A percentile compares a stretch with the other conserved stretches of the same genome.
phyloP scores from a whole-genome alignment of 1,140 invertebrate species.

The Pseudachorutes palmiensis region DNA sequence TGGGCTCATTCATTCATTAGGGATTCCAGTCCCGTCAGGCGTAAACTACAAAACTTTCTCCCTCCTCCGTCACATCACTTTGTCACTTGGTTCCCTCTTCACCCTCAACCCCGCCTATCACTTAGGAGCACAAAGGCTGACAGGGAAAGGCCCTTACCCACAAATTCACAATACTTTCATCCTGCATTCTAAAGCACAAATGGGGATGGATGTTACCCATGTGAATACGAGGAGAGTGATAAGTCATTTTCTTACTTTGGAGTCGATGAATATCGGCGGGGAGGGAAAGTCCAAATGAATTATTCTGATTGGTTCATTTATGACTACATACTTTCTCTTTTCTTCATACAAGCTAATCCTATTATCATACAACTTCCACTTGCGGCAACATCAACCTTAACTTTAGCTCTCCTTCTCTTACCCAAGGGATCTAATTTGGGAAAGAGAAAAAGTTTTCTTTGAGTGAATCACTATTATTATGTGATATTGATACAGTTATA shows the following conservation, averaged over 20 bases:
- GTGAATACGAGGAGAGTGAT: constrained; percentile 32
- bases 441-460: constrained; percentile 20
- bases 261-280: constrained; percentile 34
- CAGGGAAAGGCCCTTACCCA: constrained; percentile 7
- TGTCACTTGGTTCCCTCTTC: not conserved
- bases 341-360: not conserved
- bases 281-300: not conserved
- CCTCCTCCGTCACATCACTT: constrained; percentile 6
- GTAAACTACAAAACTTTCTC: not conserved
- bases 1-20: constrained; percentile 26
- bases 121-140: not conserved
- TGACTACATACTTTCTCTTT: not conserved
- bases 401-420: constrained; percentile 9
- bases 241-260: too few relatives aligned
- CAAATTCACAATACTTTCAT: not conserved
- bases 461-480: constrained; percentile 21
- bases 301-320: constrained; percentile 3
- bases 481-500: constrained; percentile 25
- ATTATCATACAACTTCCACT: not conserved
- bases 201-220: constrained; percentile 38
- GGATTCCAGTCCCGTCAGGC: constrained; percentile 20
- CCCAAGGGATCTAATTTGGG: constrained; percentile 32
- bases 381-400: not conserved
- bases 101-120: constrained; percentile 12
- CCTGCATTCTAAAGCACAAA: not conserved